phyloP scores from a whole-genome alignment of 1,140 invertebrate species.

The Neodiprion fabricii region DNA sequence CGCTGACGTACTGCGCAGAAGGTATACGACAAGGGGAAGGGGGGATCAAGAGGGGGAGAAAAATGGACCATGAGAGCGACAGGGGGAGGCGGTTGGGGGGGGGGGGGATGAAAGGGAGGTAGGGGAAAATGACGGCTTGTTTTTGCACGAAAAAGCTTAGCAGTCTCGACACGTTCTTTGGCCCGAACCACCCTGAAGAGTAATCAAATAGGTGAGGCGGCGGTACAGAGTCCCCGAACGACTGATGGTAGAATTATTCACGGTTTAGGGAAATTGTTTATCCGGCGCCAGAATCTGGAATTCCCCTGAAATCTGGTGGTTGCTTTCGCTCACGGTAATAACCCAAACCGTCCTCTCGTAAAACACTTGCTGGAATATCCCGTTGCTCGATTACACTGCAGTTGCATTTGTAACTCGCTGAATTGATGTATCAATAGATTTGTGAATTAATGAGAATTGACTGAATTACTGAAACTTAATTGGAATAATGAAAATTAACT shows the following conservation, averaged over 20 bases:
- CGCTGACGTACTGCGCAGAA: not conserved
- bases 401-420: too few relatives aligned
- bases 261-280: slow-evolving; percentile 4
- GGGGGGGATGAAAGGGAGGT: too few relatives aligned
- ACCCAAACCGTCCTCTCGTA: too few relatives aligned
- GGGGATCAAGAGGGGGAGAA: not conserved
- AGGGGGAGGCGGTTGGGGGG: too few relatives aligned
- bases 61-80: too few relatives aligned
- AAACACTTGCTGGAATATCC: too few relatives aligned
- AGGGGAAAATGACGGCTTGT: not conserved
- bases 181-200: not conserved
- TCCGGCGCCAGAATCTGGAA: not conserved
- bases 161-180: not conserved
- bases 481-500: too few relatives aligned
- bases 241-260: slow-evolving; percentile 1
- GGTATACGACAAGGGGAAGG: not conserved
- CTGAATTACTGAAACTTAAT: too few relatives aligned
- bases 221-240: slow-evolving; percentile 1
- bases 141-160: not conserved
- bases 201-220: not conserved
- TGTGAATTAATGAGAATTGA: too few relatives aligned
- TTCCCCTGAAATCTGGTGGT: not conserved
- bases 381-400: too few relatives aligned
- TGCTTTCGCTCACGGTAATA: too few relatives aligned
- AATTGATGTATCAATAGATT: too few relatives aligned